Evolutionary conservation across 2,797 vertebrate genomes (phyloP).

Genomic region (Huso huso): DNA sequence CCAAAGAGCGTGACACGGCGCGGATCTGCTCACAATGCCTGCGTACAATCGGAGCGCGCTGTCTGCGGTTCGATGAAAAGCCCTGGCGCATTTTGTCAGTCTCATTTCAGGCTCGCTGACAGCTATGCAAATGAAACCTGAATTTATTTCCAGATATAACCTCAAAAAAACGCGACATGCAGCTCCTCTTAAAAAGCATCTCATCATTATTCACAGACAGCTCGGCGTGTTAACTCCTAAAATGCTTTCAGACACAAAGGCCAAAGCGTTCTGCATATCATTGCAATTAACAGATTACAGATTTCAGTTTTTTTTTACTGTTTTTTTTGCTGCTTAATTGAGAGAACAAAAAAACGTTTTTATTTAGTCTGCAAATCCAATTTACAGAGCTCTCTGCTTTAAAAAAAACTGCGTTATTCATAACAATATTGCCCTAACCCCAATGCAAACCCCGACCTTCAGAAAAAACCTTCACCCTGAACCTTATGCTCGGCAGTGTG

Average conservation of each 20-base stretch:
- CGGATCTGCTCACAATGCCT: background rate
- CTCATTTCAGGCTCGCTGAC: conserved; percentile 1
- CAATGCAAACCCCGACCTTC: too few relatives aligned
- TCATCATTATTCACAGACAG: conserved; percentile 6
- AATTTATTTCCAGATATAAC: conserved; percentile 6
- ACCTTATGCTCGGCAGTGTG: too few relatives aligned
- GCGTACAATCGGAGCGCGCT: background rate
- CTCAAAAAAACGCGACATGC: background rate
- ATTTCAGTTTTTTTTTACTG: background rate
- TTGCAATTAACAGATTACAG: conserved; percentile 9
- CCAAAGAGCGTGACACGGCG: too few relatives aligned
- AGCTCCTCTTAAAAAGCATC: background rate
- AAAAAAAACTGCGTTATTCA: background rate
- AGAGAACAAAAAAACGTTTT: background rate
- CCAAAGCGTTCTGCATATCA: conserved; percentile 8
- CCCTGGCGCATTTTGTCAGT: background rate
- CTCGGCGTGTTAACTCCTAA: background rate
- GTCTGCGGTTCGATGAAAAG: background rate
- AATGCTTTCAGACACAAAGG: conserved; percentile 3
- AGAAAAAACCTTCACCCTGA: too few relatives aligned
- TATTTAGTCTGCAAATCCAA: conserved; percentile 5
- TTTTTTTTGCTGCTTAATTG: background rate
- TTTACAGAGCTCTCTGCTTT: background rate
- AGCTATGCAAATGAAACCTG: conserved; percentile 10
- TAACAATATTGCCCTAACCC: too few relatives aligned